Percentiles rank a stretch among this genome's conserved stretches.
Conservation (phyloP, 2,888 invertebrate genomes). For the Yponomeuta plumbellus region DNA sequence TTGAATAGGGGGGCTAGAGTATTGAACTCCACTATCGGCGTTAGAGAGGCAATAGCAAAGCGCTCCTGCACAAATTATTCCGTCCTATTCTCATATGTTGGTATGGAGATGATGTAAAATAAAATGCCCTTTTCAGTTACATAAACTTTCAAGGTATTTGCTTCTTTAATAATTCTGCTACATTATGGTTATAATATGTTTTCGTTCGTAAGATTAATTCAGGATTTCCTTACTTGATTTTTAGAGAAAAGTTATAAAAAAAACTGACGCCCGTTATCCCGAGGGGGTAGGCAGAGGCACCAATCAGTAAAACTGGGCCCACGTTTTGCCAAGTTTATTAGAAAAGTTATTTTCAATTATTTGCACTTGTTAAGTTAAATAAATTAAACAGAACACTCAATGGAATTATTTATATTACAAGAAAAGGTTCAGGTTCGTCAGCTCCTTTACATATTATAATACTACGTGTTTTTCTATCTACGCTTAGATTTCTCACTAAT, state of each 20-base stretch:
- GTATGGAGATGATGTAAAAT: not conserved
- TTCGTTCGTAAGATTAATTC: too few relatives aligned
- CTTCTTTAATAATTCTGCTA: too few relatives aligned
- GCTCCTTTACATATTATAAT: too few relatives aligned
- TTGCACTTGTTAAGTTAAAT: not conserved
- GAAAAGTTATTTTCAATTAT: not conserved
- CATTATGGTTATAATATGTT: too few relatives aligned
- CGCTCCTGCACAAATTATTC: slow-evolving; percentile 12
- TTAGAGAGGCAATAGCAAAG: slow-evolving; percentile 55
- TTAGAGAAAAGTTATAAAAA: too few relatives aligned
- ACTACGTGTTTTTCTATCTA: not conserved
- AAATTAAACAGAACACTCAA: not conserved
- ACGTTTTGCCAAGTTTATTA: too few relatives aligned
- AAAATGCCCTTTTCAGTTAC: not conserved
- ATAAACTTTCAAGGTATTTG: not conserved
- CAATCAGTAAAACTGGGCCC: too few relatives aligned
- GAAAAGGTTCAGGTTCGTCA: too few relatives aligned
- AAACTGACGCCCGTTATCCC: too few relatives aligned
- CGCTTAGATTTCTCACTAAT: not conserved
- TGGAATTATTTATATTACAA: too few relatives aligned
- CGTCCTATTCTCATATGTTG: not conserved
- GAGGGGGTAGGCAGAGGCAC: too few relatives aligned
- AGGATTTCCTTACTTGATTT: too few relatives aligned
- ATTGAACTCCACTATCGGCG: slow-evolving; percentile 65
- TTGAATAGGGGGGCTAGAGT: slow-evolving; percentile 30